Conservation (phyloP, 2,113 vertebrate species). For the Scomber japonicus region DNA sequence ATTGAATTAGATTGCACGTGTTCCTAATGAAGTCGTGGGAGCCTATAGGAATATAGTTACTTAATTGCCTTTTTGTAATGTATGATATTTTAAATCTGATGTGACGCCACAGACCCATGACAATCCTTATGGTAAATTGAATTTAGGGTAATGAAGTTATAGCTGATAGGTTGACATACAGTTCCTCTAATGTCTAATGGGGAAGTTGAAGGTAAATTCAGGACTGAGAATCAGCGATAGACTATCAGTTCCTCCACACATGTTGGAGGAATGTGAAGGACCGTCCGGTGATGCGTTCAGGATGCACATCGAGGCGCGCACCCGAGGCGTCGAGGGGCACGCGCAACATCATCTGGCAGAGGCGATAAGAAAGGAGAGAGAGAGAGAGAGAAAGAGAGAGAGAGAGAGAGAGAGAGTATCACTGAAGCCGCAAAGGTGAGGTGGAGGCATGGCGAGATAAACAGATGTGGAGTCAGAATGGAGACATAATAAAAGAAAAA, state of each 20-base stretch:
- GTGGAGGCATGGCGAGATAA: not conserved
- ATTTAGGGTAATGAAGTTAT: too few relatives aligned
- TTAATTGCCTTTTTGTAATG: not conserved
- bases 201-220: not conserved
- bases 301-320: not conserved
- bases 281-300: not conserved
- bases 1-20: too few relatives aligned
- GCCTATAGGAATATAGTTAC: too few relatives aligned
- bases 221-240: not conserved
- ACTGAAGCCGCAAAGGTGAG: not conserved
- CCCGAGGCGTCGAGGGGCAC: not conserved
- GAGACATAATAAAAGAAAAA: not conserved
- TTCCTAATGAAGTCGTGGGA: too few relatives aligned
- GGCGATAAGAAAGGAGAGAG: not conserved
- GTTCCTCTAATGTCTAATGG: too few relatives aligned
- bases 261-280: not conserved
- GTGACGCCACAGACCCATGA: not conserved
- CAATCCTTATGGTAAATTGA: too few relatives aligned
- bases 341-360: constrained; percentile 20
- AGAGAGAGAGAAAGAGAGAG: not conserved
- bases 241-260: not conserved
- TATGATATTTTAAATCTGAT: not conserved
- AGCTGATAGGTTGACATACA: too few relatives aligned
- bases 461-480: not conserved
- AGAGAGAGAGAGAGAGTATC: not conserved